Conservation (phyloP, 2,888 invertebrate species). For the Gastracanthus pulcherrimus region DNA sequence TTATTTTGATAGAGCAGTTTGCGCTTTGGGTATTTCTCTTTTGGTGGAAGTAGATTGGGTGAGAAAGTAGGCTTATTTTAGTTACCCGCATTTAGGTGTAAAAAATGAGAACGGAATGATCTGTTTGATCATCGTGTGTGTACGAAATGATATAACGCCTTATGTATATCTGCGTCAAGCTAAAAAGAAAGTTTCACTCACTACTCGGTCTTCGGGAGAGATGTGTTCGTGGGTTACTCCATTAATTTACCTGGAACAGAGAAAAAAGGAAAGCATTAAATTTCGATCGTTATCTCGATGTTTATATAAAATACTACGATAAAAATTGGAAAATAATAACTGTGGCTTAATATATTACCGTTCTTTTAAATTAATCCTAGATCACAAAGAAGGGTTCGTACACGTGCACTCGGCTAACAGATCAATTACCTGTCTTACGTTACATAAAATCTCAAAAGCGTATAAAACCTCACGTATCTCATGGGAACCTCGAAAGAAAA, state of each 20-base stretch:
- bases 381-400: background rate
- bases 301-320: background rate
- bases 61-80: background rate
- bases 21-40: background rate
- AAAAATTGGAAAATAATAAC: background rate
- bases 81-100: background rate
- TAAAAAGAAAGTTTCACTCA: slow-evolving; percentile 30
- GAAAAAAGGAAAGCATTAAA: slow-evolving; percentile 12
- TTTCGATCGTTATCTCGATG: background rate
- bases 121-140: slow-evolving; percentile 16
- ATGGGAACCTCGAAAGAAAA: slow-evolving; percentile 21
- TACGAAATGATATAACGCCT: slow-evolving; percentile 8
- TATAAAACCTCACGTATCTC: background rate
- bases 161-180: background rate
- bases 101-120: background rate
- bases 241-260: slow-evolving; percentile 42
- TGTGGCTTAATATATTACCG: background rate
- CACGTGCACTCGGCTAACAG: no score
- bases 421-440: slow-evolving; percentile 10
- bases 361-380: background rate
- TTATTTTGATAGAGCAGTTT: background rate
- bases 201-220: background rate
- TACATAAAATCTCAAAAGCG: slow-evolving; percentile 21
- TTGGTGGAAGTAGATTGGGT: background rate
- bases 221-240: background rate